Conservation (phyloP, 2,113 vertebrate species). For the Crotophaga sulcirostris region DNA sequence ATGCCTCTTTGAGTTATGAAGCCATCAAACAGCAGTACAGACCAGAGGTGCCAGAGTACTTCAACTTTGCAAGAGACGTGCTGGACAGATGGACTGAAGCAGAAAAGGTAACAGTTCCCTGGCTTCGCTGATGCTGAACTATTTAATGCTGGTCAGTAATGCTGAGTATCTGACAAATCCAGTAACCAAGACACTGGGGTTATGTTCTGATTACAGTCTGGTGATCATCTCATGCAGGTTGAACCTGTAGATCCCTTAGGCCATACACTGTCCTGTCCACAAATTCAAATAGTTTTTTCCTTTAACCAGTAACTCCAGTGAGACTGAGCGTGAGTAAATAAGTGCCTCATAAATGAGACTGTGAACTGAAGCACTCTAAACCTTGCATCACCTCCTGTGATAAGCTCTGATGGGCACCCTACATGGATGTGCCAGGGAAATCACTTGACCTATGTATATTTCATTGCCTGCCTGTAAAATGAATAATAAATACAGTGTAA, state of each 20-base stretch:
- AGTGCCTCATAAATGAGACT: not conserved
- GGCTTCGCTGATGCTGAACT: not conserved
- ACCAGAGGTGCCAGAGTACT: conserved; percentile 74
- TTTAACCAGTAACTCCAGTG: not conserved
- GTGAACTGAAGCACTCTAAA: not conserved
- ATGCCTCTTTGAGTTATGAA: conserved; percentile 72
- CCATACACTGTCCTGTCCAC: not conserved
- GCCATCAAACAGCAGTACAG: conserved; percentile 70
- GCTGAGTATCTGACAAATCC: not conserved
- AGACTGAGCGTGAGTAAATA: not conserved
- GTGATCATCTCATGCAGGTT: not conserved
- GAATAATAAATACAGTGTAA: not conserved
- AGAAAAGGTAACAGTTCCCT: conserved; percentile 75
- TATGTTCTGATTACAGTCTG: not conserved
- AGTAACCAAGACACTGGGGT: not conserved
- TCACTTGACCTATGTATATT: not conserved
- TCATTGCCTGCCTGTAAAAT: not conserved
- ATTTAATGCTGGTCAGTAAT: not conserved
- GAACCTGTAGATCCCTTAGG: not conserved
- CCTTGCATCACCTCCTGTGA: not conserved
- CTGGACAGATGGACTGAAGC: conserved; percentile 79
- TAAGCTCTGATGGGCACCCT: not conserved
- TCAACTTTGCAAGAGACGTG: conserved; percentile 86
- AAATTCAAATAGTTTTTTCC: not conserved
- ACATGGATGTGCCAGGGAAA: not conserved